phyloP scores from a whole-genome alignment of 1,140 invertebrate genomes.

The Helicoverpa armigera region DNA sequence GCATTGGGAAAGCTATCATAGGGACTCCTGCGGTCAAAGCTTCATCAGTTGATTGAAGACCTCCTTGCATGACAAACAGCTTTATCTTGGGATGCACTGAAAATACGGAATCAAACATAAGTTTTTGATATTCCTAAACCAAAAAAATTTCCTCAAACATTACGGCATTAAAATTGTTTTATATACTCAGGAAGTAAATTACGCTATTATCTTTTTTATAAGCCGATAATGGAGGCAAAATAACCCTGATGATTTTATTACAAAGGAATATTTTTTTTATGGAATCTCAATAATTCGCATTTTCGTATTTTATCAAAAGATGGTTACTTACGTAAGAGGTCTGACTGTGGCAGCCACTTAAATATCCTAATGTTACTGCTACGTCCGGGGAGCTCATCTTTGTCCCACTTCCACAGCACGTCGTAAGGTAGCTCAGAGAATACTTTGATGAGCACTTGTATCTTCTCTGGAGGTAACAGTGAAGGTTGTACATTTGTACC shows the following conservation, averaged over 20 bases:
- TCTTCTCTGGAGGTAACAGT: slow-evolving; percentile 71
- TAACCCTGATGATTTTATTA: no score
- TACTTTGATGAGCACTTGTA: slow-evolving; percentile 78
- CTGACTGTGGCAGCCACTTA: slow-evolving; percentile 86
- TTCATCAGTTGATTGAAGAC: slow-evolving; percentile 87
- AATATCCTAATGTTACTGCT: slow-evolving; percentile 80
- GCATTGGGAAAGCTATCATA: slow-evolving; percentile 79
- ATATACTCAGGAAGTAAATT: no score
- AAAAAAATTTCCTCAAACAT: no score
- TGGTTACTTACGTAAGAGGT: slow-evolving; percentile 59
- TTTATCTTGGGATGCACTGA: slow-evolving; percentile 65
- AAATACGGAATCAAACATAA: slow-evolving; percentile 33
- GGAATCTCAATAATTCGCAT: no score
- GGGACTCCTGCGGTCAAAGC: slow-evolving; percentile 86
- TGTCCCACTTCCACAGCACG: slow-evolving; percentile 84
- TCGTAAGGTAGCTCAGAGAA: slow-evolving; percentile 79
- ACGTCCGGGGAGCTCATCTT: slow-evolving; percentile 66
- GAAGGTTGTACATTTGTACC: slow-evolving; percentile 86
- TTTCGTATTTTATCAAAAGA: background rate
- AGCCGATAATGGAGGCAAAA: no score
- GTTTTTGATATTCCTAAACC: no score
- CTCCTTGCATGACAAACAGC: slow-evolving; percentile 74
- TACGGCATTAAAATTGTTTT: no score
- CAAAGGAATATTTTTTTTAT: no score
- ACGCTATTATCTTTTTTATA: no score